These are phyloP conservation scores for Sialia sialis DNA, from an alignment of 2,113 vertebrate species.

Conservation along the genomic window DNA sequence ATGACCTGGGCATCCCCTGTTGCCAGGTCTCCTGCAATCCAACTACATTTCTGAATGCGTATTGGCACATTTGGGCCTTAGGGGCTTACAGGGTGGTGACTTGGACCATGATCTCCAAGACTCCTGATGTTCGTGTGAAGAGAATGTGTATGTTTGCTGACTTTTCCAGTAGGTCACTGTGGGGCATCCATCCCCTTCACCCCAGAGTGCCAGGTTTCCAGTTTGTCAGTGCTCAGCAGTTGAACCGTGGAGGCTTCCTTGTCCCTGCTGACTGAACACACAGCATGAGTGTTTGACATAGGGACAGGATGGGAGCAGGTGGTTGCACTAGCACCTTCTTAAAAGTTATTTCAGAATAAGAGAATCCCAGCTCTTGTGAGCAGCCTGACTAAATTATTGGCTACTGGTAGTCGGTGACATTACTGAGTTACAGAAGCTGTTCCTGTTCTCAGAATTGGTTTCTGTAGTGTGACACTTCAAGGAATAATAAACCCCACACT, in stretches of 20 bases:
- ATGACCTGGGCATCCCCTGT: not conserved
- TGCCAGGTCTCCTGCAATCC: not conserved
- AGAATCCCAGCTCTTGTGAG: conserved; percentile 23
- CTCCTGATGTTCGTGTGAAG: not conserved
- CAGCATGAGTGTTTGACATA: not conserved
- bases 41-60: not conserved
- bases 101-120: not conserved
- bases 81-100: not conserved
- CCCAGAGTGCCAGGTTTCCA: not conserved
- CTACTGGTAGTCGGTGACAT: not conserved
- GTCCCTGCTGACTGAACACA: not conserved
- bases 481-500: conserved; percentile 44
- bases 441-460: conserved; percentile 47
- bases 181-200: fast-evolving
- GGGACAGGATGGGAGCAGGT: not conserved
- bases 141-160: not conserved
- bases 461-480: conserved; percentile 45
- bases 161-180: not conserved
- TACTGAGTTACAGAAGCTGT: conserved; percentile 31
- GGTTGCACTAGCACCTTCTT: not conserved
- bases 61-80: not conserved
- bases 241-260: not conserved
- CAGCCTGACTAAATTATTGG: conserved; percentile 23
- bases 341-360: conserved; percentile 20
- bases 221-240: too few relatives aligned